Conservation (phyloP, 2,113 vertebrate species). For the Indicator maculatus region DNA sequence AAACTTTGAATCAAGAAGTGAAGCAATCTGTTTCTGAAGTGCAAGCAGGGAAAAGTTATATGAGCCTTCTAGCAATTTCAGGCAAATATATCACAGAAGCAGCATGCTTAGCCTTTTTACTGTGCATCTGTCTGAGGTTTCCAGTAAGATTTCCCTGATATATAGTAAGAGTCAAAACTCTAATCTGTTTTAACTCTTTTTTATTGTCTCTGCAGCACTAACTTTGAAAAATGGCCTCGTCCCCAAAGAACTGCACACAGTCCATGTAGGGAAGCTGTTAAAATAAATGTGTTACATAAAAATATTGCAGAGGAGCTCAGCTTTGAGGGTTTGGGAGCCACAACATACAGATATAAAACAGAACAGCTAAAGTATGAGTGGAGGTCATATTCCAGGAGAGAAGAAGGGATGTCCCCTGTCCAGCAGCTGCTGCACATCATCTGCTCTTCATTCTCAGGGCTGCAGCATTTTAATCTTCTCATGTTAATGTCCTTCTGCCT, state of each 20-base stretch:
- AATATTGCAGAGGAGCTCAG: constrained; percentile 8
- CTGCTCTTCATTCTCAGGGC: not conserved
- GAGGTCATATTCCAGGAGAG: constrained; percentile 9
- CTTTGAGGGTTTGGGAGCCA: constrained; percentile 34
- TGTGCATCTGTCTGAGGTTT: constrained; percentile 70
- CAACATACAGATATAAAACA: constrained; percentile 37
- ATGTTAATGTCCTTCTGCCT: constrained; percentile 18
- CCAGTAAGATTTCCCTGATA: constrained; percentile 63
- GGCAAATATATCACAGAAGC: constrained; percentile 71
- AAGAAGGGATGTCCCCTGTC: not conserved
- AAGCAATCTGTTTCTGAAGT: constrained; percentile 52
- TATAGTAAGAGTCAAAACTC: constrained; percentile 64
- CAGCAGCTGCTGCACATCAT: not conserved
- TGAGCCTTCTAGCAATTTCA: constrained; percentile 72
- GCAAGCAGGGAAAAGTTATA: constrained; percentile 34
- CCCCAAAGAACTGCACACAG: constrained; percentile 54
- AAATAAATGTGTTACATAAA: constrained; percentile 59
- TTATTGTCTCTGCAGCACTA: constrained; percentile 66
- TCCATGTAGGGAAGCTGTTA: constrained; percentile 48
- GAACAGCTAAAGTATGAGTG: not conserved
- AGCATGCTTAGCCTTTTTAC: constrained; percentile 69
- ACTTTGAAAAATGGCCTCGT: constrained; percentile 66
- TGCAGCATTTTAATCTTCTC: not conserved
- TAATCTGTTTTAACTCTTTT: constrained; percentile 69
- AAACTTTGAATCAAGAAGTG: constrained; percentile 39